A percentile compares a stretch with the other conserved stretches of the same genome.
These are phyloP conservation scores for Eurypyga helias DNA, from an alignment of 2,113 vertebrate species.

Conservation along the genomic window DNA sequence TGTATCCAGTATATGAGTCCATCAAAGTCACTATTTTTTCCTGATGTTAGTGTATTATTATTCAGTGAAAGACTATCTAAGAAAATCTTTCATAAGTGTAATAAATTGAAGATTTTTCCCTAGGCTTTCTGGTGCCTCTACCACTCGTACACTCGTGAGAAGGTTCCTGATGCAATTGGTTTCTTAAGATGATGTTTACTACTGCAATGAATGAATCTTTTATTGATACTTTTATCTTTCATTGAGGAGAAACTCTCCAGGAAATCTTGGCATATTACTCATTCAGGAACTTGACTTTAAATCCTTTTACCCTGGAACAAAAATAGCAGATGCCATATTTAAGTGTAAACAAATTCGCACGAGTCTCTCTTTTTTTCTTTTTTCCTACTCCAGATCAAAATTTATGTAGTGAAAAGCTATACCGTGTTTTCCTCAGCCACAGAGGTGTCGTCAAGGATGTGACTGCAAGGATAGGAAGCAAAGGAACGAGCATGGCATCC, in stretches of 20 bases:
- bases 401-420: neutral
- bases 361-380: neutral
- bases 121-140: neutral
- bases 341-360: neutral
- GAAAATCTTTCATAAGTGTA: neutral
- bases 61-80: neutral
- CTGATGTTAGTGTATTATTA: neutral
- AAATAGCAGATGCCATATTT: neutral
- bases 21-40: neutral
- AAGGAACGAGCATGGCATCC: fast-evolving
- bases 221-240: neutral
- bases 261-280: neutral
- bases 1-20: neutral
- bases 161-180: neutral
- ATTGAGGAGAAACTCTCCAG: neutral
- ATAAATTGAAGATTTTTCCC: neutral
- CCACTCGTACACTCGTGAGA: neutral
- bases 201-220: neutral
- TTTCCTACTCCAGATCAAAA: neutral
- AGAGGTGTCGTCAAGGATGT: no score
- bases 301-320: neutral
- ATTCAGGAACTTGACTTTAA: neutral
- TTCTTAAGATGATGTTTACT: neutral
- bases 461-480: neutral
- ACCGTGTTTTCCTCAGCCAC: neutral